Base-by-base conservation (phyloP, 2,797 vertebrate species). In the Anableps anableps region DNA sequence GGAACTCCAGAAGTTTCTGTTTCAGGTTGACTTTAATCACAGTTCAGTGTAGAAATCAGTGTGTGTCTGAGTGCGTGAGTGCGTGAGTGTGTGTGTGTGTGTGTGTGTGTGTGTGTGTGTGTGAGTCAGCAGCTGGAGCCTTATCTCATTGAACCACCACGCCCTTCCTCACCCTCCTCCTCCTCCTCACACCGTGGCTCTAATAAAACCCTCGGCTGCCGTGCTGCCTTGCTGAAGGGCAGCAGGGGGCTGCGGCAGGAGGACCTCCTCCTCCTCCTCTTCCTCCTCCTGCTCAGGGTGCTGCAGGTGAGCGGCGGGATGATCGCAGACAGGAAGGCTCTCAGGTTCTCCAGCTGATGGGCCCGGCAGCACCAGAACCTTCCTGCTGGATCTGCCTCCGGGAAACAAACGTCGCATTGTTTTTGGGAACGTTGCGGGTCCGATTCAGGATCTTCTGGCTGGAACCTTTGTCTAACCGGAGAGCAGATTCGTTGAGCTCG, bases 81-180 rank as follows among this genome's bases (percentile, higher is more conserved):
- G 51, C 8, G 51, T 58, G 38, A 82, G 29, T 86, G 21, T 13
- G 55, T 16, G n/a, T 60, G 51, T 29, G 50, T 70, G 85, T 3
- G 51, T n/a, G 51, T 58, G 38, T 5, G 58, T 6, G 26, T n/a
- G 53, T 2, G n/a, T 31, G 31, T 34, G 55, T 29, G 34, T 21
- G 53, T 53, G 86, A 83, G 29, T 88, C 87, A 62, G 82, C 79
- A 64, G 75, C 11, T 77, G 21, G 10, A 60, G 72, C 29, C 50
- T 82, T 74, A 79, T 83, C 82, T 78, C n/a, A 45, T n/a, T n/a
- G 38, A 43, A 43, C 66, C 66, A 43, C 76, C 72, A 3, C 87
- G 19, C 83, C 84, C 74, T 47, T n/a, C 76, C 14, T 5, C 47
- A 29, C 50, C 60, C 60, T 17, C 29, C 48, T 38, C 72, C 9